These are phyloP conservation scores for Phyllotis vaccarum DNA, from an alignment of 2,797 vertebrate species.

Conservation along the genomic window DNA sequence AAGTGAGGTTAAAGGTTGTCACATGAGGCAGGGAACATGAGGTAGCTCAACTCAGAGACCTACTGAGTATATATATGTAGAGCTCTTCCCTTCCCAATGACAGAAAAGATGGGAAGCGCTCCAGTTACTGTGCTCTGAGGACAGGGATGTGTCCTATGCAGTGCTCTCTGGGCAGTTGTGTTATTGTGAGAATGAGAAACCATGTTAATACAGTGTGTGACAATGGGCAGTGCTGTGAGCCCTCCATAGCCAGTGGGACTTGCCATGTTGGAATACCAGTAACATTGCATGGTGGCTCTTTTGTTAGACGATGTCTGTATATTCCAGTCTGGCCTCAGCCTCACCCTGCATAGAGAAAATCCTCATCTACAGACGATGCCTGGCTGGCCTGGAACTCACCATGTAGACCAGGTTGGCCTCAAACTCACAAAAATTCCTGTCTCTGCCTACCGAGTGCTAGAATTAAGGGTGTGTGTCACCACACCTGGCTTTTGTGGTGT, in stretches of 20 bases:
- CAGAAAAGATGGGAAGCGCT: no score
- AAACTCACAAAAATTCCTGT: neutral
- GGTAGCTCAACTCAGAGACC: no score
- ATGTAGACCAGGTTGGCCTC: neutral
- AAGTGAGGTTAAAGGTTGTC: no score
- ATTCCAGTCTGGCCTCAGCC: neutral
- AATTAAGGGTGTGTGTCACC: neutral
- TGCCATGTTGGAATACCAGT: neutral
- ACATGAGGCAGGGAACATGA: neutral
- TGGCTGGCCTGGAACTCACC: neutral
- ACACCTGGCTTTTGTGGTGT: neutral
- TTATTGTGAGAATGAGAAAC: no score
- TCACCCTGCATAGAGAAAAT: slow-evolving; percentile 95
- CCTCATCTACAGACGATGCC: slow-evolving; percentile 96
- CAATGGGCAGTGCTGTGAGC: neutral
- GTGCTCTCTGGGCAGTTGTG: neutral
- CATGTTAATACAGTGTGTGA: neutral
- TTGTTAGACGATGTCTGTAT: neutral
- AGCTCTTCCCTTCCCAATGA: neutral
- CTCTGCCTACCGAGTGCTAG: neutral
- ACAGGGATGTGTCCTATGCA: neutral
- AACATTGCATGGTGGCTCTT: neutral
- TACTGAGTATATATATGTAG: neutral
- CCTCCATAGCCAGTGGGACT: neutral
- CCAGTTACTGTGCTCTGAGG: neutral